Evolutionary conservation across 2,113 vertebrate species (phyloP).

Genomic region (Oncorhynchus mykiss): DNA sequence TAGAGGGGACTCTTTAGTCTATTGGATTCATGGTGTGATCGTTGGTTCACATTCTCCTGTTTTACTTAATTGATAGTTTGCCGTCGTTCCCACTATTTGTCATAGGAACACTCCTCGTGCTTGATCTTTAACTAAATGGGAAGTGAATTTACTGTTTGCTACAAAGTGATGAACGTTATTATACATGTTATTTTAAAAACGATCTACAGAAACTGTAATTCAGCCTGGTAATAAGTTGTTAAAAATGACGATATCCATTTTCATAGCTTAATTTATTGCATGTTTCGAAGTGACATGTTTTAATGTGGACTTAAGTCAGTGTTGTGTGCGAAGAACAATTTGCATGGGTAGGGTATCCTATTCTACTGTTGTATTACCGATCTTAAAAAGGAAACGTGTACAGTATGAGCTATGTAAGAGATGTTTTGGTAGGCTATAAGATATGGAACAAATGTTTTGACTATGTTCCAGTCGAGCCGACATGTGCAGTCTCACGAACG

Average conservation of each 20-base stretch:
- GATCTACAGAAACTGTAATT: not conserved
- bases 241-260: not conserved
- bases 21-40: too few relatives aligned
- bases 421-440: not conserved
- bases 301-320: not conserved
- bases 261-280: not conserved
- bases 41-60: too few relatives aligned
- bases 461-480: too few relatives aligned
- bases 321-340: not conserved
- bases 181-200: not conserved
- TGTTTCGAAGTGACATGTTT: constrained; percentile 6
- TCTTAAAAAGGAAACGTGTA: not conserved
- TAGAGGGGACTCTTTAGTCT: too few relatives aligned
- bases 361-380: not conserved
- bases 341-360: too few relatives aligned
- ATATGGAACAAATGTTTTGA: too few relatives aligned
- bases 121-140: not conserved
- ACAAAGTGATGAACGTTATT: constrained; percentile 8
- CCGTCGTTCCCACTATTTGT: too few relatives aligned
- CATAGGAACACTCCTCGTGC: too few relatives aligned
- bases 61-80: too few relatives aligned
- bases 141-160: constrained; percentile 2
- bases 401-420: not conserved
- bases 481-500: too few relatives aligned
- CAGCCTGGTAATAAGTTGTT: not conserved